These are phyloP conservation scores for Ametastegia equiseti DNA, from an alignment of 2,888 invertebrate genomes.

Conservation along the genomic window DNA sequence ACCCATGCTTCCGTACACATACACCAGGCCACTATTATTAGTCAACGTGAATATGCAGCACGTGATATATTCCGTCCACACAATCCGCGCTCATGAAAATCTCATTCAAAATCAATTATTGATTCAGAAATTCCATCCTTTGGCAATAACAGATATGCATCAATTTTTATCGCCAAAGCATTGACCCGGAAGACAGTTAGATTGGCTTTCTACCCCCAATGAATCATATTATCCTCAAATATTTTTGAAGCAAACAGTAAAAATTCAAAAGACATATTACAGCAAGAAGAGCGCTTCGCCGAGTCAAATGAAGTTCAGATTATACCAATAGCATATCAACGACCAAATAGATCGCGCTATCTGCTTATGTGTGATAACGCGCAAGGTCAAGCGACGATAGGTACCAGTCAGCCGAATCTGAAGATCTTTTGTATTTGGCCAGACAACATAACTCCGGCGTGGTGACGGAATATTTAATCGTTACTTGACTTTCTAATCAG, in stretches of 20 bases:
- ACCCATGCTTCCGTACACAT: constrained; percentile 61
- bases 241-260: not conserved
- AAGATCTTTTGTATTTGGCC: constrained; percentile 4
- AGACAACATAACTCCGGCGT: not conserved
- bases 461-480: not conserved
- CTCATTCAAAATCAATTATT: constrained; percentile 21
- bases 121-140: not conserved
- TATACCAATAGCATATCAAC: constrained; percentile 17
- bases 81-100: not conserved
- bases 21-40: constrained; percentile 50
- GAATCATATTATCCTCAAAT: constrained; percentile 4
- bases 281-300: not conserved
- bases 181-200: constrained; percentile 18
- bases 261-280: not conserved
- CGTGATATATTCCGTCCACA: constrained; percentile 10
- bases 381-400: constrained; percentile 50
- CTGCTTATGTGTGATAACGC: constrained; percentile 51
- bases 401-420: constrained; percentile 19
- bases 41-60: constrained; percentile 36
- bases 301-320: not conserved
- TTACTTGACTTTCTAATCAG: constrained; percentile 5
- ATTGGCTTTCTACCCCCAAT: not conserved
- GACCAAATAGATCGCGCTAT: constrained; percentile 46
- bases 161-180: not conserved
- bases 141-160: not conserved